Conservation (phyloP, 2,797 vertebrate genomes). For the Tragelaphus oryx region DNA sequence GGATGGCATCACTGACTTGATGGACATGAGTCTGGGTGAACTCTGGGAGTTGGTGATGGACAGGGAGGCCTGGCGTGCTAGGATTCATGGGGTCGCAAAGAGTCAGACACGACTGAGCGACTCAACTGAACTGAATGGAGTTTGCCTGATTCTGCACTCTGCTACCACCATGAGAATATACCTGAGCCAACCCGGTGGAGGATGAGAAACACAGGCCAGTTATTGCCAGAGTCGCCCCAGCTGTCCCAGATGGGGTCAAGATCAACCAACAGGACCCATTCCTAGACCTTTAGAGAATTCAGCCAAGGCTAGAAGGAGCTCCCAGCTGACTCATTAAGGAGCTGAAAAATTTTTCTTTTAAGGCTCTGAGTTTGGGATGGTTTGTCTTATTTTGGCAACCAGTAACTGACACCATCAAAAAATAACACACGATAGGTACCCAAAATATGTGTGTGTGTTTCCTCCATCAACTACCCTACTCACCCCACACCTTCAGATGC, state of each 20-base stretch:
- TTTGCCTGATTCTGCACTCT: neutral
- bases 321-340: neutral
- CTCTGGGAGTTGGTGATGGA: too few species aligned
- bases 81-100: too few species aligned
- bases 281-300: neutral
- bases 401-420: neutral
- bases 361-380: neutral
- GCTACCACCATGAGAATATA: neutral
- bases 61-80: too few species aligned
- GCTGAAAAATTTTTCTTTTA: neutral
- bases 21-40: too few species aligned
- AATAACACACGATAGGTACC: neutral
- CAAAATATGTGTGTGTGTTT: neutral
- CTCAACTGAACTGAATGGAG: too few species aligned
- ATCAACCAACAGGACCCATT: neutral
- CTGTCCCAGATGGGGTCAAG: neutral
- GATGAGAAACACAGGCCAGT: neutral
- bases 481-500: neutral
- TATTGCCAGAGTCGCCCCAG: accelerated
- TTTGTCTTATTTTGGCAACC: neutral
- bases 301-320: neutral
- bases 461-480: neutral
- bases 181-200: neutral
- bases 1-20: too few species aligned
- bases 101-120: too few species aligned